These are phyloP conservation scores for Siniperca undulata DNA, from an alignment of 2,797 vertebrate species.

Conservation along the genomic window DNA sequence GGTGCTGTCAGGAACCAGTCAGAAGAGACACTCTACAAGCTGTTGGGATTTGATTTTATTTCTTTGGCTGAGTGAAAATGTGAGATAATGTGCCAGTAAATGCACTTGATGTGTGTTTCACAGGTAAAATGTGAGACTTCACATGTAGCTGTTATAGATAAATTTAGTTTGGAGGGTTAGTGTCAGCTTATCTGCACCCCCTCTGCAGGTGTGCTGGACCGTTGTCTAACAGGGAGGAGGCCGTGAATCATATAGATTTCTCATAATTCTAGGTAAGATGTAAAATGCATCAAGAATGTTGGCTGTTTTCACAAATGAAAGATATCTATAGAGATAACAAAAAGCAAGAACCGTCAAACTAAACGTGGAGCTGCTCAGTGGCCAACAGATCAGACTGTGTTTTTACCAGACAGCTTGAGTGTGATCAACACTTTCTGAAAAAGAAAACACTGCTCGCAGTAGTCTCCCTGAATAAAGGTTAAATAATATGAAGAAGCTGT, in stretches of 20 bases:
- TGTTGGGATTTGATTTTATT: neutral
- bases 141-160: neutral
- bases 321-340: neutral
- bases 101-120: neutral
- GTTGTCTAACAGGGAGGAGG: neutral
- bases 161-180: neutral
- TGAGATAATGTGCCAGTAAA: too few relatives aligned
- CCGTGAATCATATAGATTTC: neutral
- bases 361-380: neutral
- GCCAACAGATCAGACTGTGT: constrained; percentile 4
- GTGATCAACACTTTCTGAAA: neutral
- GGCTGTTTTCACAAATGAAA: neutral
- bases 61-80: neutral
- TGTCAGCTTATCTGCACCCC: neutral
- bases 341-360: neutral
- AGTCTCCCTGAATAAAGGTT: neutral
- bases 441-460: neutral
- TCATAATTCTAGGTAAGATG: neutral
- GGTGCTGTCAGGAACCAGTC: neutral
- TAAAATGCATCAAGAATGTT: neutral
- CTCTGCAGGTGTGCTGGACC: neutral
- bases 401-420: neutral
- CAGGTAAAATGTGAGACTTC: neutral
- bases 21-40: neutral
- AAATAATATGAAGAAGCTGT: neutral